Conservation (phyloP, 2,797 vertebrate species). For the Arremon brunneinucha region DNA sequence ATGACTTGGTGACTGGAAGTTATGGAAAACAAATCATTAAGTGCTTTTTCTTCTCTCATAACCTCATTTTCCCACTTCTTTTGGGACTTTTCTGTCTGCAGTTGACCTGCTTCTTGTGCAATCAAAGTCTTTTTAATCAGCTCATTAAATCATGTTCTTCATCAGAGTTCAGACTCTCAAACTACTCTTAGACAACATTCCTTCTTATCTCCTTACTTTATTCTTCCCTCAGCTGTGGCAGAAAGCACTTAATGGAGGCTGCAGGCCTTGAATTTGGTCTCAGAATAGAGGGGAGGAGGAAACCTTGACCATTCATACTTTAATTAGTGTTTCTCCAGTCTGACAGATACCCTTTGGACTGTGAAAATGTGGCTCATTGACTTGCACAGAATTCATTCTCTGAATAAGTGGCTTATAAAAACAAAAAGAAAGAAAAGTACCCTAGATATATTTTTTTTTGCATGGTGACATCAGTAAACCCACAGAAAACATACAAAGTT, state of each 20-base stretch:
- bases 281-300: not conserved
- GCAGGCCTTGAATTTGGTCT: not conserved
- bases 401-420: not conserved
- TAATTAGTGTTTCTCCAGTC: not conserved
- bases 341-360: not conserved
- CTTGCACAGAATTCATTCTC: not conserved
- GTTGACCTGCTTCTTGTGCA: not conserved
- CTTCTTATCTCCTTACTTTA: constrained; percentile 8
- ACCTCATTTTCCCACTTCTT: not conserved
- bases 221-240: not conserved
- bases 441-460: not conserved
- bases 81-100: not conserved
- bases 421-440: not conserved
- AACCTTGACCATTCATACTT: not conserved
- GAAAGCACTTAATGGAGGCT: not conserved
- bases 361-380: not conserved
- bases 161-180: not conserved
- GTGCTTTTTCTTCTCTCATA: not conserved
- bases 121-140: not conserved
- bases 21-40: not conserved
- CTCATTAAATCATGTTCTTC: not conserved
- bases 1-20: not conserved
- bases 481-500: not conserved
- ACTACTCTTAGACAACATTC: not conserved
- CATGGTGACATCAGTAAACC: not conserved